A percentile compares a stretch with the other conserved stretches of the same genome.
These are phyloP conservation scores for Fukomys damarensis DNA, from an alignment of 2,113 vertebrate species.

Conservation along the genomic window DNA sequence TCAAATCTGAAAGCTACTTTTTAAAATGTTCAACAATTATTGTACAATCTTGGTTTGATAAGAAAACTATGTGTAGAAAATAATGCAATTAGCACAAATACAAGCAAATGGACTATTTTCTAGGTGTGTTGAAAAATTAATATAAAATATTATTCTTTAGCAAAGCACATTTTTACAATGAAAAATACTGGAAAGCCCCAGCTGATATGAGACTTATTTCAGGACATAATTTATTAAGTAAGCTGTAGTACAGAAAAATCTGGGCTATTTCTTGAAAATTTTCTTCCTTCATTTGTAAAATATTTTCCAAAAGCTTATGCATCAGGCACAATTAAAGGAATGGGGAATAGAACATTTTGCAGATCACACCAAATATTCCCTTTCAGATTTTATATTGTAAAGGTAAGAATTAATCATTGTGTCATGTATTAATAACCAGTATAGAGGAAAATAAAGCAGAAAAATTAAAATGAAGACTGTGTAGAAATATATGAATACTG, in stretches of 20 bases:
- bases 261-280: slow-evolving; percentile 25
- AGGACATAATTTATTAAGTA: slow-evolving; percentile 58
- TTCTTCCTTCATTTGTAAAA: slow-evolving; percentile 43
- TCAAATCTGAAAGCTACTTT: background rate
- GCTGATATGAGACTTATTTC: slow-evolving; percentile 47
- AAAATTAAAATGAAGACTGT: background rate
- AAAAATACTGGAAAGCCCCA: slow-evolving; percentile 57
- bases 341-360: background rate
- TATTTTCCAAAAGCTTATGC: background rate
- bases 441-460: background rate
- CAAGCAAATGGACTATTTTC: slow-evolving; percentile 50
- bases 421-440: background rate
- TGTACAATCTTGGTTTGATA: slow-evolving; percentile 6
- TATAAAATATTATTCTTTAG: slow-evolving; percentile 17
- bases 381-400: background rate
- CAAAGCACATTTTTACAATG: slow-evolving; percentile 44
- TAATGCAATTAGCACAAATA: slow-evolving; percentile 39
- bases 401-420: background rate
- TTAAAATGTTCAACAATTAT: background rate
- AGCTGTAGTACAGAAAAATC: background rate
- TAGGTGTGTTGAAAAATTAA: slow-evolving; percentile 59
- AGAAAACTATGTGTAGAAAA: slow-evolving; percentile 38
- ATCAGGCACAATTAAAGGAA: background rate
- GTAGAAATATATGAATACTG: background rate
- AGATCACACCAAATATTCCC: background rate